Evolutionary conservation across 2,797 vertebrate species (phyloP).

Genomic region (Tapirus indicus): DNA sequence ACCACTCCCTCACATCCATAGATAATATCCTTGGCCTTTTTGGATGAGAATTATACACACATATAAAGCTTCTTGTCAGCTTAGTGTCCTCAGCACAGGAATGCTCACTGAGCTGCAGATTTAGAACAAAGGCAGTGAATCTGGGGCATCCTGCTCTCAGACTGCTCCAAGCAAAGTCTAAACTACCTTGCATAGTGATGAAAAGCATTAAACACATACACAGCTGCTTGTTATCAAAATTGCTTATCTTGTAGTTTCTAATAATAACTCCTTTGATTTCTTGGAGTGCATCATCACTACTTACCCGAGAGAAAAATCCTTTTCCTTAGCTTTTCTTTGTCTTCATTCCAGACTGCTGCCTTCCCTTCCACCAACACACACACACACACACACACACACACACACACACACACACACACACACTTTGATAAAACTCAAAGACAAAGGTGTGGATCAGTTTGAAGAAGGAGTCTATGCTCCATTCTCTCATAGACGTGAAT

Average conservation of each 20-base stretch:
- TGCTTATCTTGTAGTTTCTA: conserved; percentile 85
- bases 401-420: not conserved
- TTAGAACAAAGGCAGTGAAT: conserved; percentile 86
- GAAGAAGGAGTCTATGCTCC: not conserved
- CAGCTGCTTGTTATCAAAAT: conserved; percentile 85
- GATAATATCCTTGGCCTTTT: conserved; percentile 50
- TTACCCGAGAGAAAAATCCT: conserved; percentile 73
- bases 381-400: not conserved
- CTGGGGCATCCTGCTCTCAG: conserved; percentile 82
- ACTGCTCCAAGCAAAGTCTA: conserved; percentile 66
- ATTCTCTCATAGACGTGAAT: not conserved
- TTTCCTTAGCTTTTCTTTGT: conserved; percentile 35
- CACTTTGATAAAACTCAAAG: not conserved
- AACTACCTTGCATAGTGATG: conserved; percentile 74
- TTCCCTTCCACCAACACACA: not conserved
- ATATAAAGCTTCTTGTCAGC: not conserved
- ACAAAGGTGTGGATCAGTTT: not conserved
- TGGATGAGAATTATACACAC: not conserved
- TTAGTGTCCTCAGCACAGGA: conserved; percentile 75
- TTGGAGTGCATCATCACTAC: conserved; percentile 62
- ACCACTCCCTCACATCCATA: not conserved
- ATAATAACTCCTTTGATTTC: conserved; percentile 83
- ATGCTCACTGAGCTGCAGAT: conserved; percentile 77
- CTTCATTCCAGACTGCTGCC: not conserved
- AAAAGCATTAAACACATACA: conserved; percentile 84